Evolutionary conservation across 2,797 vertebrate genomes (phyloP).

Genomic region (Mormyrus hasselquistii): DNA sequence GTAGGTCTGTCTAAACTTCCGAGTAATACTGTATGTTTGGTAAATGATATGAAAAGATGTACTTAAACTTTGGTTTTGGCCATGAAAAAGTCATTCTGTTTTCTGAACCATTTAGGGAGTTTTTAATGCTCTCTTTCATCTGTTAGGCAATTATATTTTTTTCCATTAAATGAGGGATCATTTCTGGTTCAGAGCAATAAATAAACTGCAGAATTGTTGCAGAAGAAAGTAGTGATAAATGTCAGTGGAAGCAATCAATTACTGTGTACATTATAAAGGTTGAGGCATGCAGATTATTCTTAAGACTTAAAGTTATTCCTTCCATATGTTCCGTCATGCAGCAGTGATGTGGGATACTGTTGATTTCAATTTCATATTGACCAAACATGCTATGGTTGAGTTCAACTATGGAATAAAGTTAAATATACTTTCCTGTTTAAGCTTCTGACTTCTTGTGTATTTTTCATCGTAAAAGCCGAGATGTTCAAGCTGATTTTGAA

Average conservation of each 20-base stretch:
- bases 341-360: not conserved
- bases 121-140: not conserved
- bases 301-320: not conserved
- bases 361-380: not conserved
- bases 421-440: not conserved
- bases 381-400: not conserved
- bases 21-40: not conserved
- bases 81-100: not conserved
- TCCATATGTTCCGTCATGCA: not conserved
- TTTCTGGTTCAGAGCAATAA: conserved; percentile 6
- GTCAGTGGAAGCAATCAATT: conserved; percentile 6
- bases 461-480: not conserved
- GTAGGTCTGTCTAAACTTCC: not conserved
- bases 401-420: not conserved
- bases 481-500: not conserved
- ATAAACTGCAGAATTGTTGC: not conserved
- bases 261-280: not conserved
- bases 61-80: not conserved
- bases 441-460: not conserved
- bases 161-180: not conserved
- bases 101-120: not conserved
- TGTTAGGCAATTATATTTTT: not conserved
- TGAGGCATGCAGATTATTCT: not conserved
- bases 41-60: not conserved
- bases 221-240: not conserved